Evolutionary conservation across 2,888 invertebrate species (phyloP), one percentile per base, ranked within the genome.

Genomic region (Nemapogon koenigi): DNA sequence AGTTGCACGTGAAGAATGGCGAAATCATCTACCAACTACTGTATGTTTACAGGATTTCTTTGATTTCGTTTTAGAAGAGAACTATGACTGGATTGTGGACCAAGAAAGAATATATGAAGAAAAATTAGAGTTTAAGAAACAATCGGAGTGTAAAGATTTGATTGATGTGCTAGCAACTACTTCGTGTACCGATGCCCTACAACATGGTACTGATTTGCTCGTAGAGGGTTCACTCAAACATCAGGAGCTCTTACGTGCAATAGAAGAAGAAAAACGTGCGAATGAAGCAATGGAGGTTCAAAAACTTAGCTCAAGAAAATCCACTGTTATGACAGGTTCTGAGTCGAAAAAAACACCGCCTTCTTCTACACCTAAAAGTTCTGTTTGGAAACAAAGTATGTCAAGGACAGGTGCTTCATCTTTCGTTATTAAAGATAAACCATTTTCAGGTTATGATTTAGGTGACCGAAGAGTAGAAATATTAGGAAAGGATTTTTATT

Each of bases 11-110:
- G 62, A 71, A 27, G 73, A 75, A 47, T 79, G 79, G 79, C 64
- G 72, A 6, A 56, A 62, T 49, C 71, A 76, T 50, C 54, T 81
- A 41, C 51, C 66, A 3, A 83, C 82, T 27, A 73, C 81, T 3
- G 50, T 83, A 16, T 76, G 81, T 44, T 55, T 83, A 29, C 71
- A 78, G 55, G 82, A 83, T 48, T 83, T 82, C 53, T 78, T 73
- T 51, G 73, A 82, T 45, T 81, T 72, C 51, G 65, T 80, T 16
- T 52, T 72, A 33, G 67, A 72, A 41, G 81, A 83, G 47, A 62
- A 79, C 42, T 65, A 60, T 46, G 67, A 68, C 6, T 82, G 82
- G 81, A 63, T 82, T 35, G 55, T 67, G 51, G 55, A 59, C 3
- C 64, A 71, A 49, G 75, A 75, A 57, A 58, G 50, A 46, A 46